phyloP scores from a whole-genome alignment of 2,888 invertebrate genomes.

The Elmis aenea region DNA sequence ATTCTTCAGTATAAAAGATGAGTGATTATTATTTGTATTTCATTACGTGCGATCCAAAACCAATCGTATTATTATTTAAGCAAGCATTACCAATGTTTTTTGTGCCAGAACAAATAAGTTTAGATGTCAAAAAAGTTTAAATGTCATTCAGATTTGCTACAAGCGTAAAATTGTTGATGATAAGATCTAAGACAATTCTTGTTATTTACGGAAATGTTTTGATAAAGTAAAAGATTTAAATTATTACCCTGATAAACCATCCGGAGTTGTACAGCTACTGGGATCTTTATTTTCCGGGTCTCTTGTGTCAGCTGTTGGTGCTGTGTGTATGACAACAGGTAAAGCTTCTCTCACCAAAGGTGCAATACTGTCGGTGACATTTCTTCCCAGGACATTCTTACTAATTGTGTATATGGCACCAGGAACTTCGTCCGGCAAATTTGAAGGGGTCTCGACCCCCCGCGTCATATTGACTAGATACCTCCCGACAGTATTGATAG shows the following conservation, averaged over 20 bases:
- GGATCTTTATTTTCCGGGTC: conserved; percentile 51
- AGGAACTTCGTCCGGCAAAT: conserved; percentile 55
- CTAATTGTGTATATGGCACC: conserved; percentile 75
- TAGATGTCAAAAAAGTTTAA: too few relatives aligned
- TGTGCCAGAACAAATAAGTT: too few relatives aligned
- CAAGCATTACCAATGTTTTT: too few relatives aligned
- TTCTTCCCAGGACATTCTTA: conserved; percentile 71
- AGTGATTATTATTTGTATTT: too few relatives aligned
- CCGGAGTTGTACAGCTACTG: conserved; percentile 75
- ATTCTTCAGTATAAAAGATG: too few relatives aligned
- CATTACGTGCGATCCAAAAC: too few relatives aligned
- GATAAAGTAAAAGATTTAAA: not conserved
- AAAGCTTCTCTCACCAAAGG: conserved; percentile 58
- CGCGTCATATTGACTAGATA: conserved; percentile 79
- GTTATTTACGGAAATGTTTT: not conserved
- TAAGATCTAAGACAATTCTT: too few relatives aligned
- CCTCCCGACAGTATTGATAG: conserved; percentile 79
- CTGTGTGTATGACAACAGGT: conserved; percentile 27
- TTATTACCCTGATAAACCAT: conserved; percentile 62
- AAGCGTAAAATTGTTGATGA: too few relatives aligned
- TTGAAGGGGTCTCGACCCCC: conserved; percentile 42
- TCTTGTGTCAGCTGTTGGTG: conserved; percentile 43
- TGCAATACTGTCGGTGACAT: conserved; percentile 76
- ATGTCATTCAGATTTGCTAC: too few relatives aligned
- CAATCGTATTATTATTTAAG: too few relatives aligned